These are phyloP conservation scores for Schizotus pectinicornis DNA, from an alignment of 2,888 invertebrate species.

Conservation along the genomic window DNA sequence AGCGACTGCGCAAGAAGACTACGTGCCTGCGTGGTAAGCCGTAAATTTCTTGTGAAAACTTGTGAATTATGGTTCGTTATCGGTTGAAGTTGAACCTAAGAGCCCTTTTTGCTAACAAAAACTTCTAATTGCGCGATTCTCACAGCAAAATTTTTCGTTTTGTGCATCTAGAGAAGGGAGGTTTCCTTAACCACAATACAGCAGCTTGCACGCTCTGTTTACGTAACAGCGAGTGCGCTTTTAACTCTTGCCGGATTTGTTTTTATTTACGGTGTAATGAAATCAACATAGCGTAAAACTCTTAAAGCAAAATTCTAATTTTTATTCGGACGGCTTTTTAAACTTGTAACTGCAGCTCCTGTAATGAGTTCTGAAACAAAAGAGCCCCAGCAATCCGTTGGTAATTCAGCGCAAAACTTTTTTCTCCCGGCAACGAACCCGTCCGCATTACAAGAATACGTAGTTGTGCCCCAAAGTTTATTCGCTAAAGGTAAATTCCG, in stretches of 20 bases:
- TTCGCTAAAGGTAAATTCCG: constrained; percentile 48
- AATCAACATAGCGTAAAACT: constrained; percentile 46
- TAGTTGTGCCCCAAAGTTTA: constrained; percentile 47
- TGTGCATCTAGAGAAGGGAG: too few relatives aligned
- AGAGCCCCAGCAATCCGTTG: constrained; percentile 38
- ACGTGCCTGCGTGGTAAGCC: too few relatives aligned
- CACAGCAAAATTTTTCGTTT: too few relatives aligned
- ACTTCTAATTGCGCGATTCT: too few relatives aligned
- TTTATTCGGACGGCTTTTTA: constrained; percentile 47
- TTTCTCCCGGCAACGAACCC: constrained; percentile 35
- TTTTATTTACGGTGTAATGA: constrained; percentile 40
- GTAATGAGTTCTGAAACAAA: constrained; percentile 50
- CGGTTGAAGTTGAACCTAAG: too few relatives aligned
- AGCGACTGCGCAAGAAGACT: too few relatives aligned
- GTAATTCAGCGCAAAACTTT: constrained; percentile 43
- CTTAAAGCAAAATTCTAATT: constrained; percentile 47
- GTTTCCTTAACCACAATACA: too few relatives aligned
- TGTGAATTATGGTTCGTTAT: too few relatives aligned
- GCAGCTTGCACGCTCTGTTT: constrained; percentile 6
- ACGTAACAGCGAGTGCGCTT: constrained; percentile 17
- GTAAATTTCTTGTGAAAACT: too few relatives aligned
- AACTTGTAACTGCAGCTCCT: constrained; percentile 45
- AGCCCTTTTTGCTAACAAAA: too few relatives aligned
- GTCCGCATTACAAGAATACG: constrained; percentile 40
- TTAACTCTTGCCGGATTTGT: constrained; percentile 24